Percentiles rank a stretch among this genome's conserved stretches.
These are phyloP conservation scores for Pangasius djambal DNA, from an alignment of 2,797 vertebrate genomes.

Conservation along the genomic window DNA sequence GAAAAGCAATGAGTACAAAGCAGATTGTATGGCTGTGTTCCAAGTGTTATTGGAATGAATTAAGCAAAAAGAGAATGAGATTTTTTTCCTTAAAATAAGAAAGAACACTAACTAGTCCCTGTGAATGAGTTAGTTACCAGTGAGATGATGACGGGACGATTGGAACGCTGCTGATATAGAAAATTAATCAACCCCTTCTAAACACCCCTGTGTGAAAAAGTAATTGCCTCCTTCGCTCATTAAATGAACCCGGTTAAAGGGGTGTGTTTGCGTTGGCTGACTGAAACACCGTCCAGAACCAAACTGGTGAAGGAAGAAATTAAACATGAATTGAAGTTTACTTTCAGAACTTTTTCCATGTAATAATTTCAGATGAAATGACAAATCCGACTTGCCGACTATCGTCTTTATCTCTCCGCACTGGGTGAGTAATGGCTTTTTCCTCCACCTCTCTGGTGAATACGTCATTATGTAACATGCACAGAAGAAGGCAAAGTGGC, in stretches of 20 bases:
- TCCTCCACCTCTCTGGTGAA: neutral
- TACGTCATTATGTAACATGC: conserved; percentile 14
- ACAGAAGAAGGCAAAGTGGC: neutral
- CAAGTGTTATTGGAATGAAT: neutral
- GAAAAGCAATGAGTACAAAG: neutral
- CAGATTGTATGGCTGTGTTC: neutral
- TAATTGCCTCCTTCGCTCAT: neutral
- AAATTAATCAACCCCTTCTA: neutral
- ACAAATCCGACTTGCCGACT: neutral
- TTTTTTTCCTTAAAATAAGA: neutral
- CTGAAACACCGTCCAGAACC: neutral
- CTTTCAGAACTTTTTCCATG: neutral
- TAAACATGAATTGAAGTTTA: neutral
- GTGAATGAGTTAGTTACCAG: neutral
- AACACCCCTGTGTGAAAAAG: neutral
- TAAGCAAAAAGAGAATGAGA: neutral
- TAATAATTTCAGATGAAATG: neutral
- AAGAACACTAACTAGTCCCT: neutral
- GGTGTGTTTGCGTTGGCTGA: neutral
- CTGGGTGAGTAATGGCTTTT: neutral
- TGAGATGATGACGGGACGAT: too few relatives aligned
- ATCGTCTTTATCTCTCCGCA: neutral
- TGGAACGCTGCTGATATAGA: neutral
- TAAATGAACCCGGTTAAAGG: neutral
- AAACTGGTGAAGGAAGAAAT: neutral